Conservation (phyloP, 2,797 vertebrate species). For the Sciurus vulgaris region DNA sequence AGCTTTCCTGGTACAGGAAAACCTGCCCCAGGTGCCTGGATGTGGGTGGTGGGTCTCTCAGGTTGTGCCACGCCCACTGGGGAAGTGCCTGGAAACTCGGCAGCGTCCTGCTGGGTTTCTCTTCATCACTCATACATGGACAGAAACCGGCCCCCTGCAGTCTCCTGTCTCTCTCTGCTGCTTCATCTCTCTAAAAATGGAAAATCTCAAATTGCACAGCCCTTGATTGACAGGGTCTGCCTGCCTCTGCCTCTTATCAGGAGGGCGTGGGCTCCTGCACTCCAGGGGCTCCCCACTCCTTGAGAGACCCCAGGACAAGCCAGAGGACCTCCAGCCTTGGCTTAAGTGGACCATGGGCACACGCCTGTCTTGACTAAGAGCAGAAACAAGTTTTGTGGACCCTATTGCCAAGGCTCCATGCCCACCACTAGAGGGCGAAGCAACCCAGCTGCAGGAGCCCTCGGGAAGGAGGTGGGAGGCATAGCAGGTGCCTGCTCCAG, state of each 20-base stretch:
- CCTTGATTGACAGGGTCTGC: no score
- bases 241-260: no score
- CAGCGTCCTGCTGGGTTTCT: background rate
- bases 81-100: background rate
- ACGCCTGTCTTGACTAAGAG: background rate
- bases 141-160: background rate
- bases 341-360: background rate
- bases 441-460: background rate
- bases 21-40: background rate
- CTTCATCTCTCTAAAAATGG: background rate
- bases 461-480: background rate
- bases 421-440: background rate
- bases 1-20: background rate
- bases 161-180: background rate
- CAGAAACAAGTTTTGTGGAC: background rate
- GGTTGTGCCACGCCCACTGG: background rate
- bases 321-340: background rate
- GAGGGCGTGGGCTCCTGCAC: background rate
- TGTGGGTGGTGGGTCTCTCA: no score
- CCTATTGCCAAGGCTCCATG: background rate
- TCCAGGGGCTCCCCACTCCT: background rate
- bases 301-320: background rate
- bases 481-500: fast-evolving
- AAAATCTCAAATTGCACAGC: background rate
- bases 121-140: background rate